Evolutionary conservation across 1,140 invertebrate genomes (phyloP), one percentile per base, ranked within the genome.

Genomic region (Sycophaga agraensis): DNA sequence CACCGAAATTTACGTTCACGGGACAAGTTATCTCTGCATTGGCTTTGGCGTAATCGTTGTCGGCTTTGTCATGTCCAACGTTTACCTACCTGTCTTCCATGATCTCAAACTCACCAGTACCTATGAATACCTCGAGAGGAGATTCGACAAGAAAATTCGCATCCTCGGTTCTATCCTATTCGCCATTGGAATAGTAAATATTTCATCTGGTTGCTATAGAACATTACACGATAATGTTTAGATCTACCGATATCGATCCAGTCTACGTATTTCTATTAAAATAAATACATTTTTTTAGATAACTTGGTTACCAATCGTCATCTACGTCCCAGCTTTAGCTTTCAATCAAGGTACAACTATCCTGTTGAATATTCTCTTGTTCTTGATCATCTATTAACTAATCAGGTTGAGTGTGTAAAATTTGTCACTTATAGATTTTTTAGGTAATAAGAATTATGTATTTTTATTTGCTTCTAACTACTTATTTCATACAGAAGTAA

Each of bases 41-140:
- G 74, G 85, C 2, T 76, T 85, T 7, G 85, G 86, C 0, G 77
- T 88, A 16, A 65, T 89, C 0, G 58, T 89, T 7, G 87, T 88
- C 71, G 86, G 86, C 8, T 65, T 90, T 12, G 76, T 87, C 6
- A 84, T 91, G 67, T 84, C 84, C 1, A 83, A 84, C 62, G 82
- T 93, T 24, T 93, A 88, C 71, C 73, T 94, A 35, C 93, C 93
- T 0, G 87, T 94, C 0, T 92, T 92, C 68, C 89, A 92, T 67
- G 84, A 89, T n/a, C 82, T 94, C 4, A 82, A 87, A 67, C 70
- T 94, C 4, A 93, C 90, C 40, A 93, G 91, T 46, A 89, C 88
- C 17, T 94, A 93, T 80, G 89, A 94, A 87, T 96, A 96, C 71
- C 79, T 94, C 60, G 90, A 94, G 70, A 81, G 82, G 66, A 84